Conservation (phyloP, 2,888 invertebrate species). For the Apotomis capreana region DNA sequence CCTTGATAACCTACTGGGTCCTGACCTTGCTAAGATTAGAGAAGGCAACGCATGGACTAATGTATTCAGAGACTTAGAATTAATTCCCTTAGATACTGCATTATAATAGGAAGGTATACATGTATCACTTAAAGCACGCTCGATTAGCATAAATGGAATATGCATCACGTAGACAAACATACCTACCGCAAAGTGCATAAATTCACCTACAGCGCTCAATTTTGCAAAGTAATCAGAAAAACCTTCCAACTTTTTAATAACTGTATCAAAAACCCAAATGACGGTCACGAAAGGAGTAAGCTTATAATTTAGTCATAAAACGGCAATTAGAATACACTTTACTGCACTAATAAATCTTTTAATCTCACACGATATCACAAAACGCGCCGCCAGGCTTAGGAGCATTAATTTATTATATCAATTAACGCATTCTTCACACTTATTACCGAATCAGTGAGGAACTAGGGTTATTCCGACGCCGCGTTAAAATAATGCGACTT, state of each 20-base stretch:
- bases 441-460: conserved; percentile 54
- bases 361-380: conserved; percentile 69
- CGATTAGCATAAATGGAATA: conserved; percentile 37
- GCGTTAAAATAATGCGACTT: too few relatives aligned
- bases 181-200: conserved; percentile 7
- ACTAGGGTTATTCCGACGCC: neutral
- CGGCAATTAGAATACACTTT: conserved; percentile 68
- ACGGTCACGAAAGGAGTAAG: conserved; percentile 42
- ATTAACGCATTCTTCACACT: conserved; percentile 76
- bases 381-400: conserved; percentile 63
- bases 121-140: conserved; percentile 26
- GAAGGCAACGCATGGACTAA: neutral
- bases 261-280: conserved; percentile 58
- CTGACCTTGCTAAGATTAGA: neutral
- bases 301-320: conserved; percentile 61
- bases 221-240: neutral
- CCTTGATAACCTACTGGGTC: too few relatives aligned
- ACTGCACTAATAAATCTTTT: conserved; percentile 69
- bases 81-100: conserved; percentile 24
- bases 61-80: conserved; percentile 9
- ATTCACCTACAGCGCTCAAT: neutral
- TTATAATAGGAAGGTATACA: conserved; percentile 6
- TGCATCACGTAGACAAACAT: conserved; percentile 25
- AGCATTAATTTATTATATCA: conserved; percentile 75
- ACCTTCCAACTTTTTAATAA: conserved; percentile 33